Evolutionary conservation across 2,797 vertebrate species (phyloP).

Genomic region (Parauchenoglanis ngamensis): DNA sequence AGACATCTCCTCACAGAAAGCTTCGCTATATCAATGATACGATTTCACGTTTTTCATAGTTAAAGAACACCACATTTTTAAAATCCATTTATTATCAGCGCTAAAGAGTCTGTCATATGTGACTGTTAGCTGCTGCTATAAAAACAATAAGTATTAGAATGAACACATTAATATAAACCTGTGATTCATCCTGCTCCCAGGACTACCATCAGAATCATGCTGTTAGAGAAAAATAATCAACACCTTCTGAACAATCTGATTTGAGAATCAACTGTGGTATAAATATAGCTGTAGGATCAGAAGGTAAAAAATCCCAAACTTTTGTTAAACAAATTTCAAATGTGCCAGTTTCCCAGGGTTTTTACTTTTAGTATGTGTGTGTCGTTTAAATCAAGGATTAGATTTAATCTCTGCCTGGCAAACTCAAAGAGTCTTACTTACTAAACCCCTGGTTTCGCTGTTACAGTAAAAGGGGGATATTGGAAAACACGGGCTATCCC

Average conservation of each 20-base stretch:
- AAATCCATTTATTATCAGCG: neutral
- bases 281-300: neutral
- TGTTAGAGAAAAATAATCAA: neutral
- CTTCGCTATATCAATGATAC: neutral
- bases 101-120: neutral
- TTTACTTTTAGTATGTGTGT: neutral
- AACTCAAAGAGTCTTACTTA: slow-evolving; percentile 17
- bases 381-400: slow-evolving; percentile 23
- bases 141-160: neutral
- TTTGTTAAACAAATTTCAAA: neutral
- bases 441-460: slow-evolving; percentile 20
- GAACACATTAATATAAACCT: neutral
- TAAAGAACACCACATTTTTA: neutral
- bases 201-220: neutral
- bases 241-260: neutral
- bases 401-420: slow-evolving; percentile 32
- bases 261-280: neutral
- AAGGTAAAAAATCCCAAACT: neutral
- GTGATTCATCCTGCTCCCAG: neutral
- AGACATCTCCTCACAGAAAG: neutral
- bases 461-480: slow-evolving; percentile 7
- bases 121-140: neutral
- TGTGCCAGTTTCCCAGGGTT: slow-evolving; percentile 1
- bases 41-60: neutral
- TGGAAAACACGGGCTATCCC: slow-evolving; percentile 24